These are phyloP conservation scores for Syrista parreyssii DNA, from an alignment of 2,888 invertebrate genomes.

Conservation along the genomic window DNA sequence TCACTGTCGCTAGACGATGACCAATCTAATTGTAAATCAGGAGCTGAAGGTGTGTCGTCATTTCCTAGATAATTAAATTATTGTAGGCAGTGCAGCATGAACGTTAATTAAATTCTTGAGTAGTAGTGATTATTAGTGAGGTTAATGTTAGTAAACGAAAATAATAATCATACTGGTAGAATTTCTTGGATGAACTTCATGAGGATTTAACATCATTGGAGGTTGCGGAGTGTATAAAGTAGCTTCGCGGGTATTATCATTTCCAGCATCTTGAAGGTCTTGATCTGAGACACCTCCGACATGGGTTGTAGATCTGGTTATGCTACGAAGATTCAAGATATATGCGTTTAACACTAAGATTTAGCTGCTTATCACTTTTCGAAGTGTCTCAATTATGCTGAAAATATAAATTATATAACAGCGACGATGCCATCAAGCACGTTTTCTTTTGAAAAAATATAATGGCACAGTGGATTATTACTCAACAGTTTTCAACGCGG, in stretches of 20 bases:
- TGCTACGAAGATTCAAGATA: slow-evolving; percentile 41
- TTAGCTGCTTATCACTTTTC: slow-evolving; percentile 13
- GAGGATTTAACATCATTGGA: slow-evolving; percentile 43
- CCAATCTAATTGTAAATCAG: slow-evolving; percentile 84
- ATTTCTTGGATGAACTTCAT: slow-evolving; percentile 41
- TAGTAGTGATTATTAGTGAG: not conserved
- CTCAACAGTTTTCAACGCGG: not conserved
- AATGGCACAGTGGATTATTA: slow-evolving; percentile 7
- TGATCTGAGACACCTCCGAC: slow-evolving; percentile 35
- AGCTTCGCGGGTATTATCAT: slow-evolving; percentile 37
- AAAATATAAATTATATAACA: slow-evolving; percentile 18
- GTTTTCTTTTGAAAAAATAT: slow-evolving; percentile 1
- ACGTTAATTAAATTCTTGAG: not conserved
- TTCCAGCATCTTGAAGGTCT: slow-evolving; percentile 36
- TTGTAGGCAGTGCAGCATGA: not conserved
- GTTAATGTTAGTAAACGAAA: slow-evolving; percentile 7
- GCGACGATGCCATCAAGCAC: not conserved
- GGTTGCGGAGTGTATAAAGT: slow-evolving; percentile 38
- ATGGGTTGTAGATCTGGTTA: slow-evolving; percentile 43
- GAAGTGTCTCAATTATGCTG: slow-evolving; percentile 14
- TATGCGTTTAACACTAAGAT: slow-evolving; percentile 23
- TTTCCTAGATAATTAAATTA: slow-evolving; percentile 34
- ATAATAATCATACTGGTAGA: slow-evolving; percentile 41
- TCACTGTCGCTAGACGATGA: slow-evolving; percentile 73
- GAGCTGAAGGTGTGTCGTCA: slow-evolving; percentile 72